Base-by-base conservation (phyloP, 2,797 vertebrate genomes). In the Argyrosomus regius region DNA sequence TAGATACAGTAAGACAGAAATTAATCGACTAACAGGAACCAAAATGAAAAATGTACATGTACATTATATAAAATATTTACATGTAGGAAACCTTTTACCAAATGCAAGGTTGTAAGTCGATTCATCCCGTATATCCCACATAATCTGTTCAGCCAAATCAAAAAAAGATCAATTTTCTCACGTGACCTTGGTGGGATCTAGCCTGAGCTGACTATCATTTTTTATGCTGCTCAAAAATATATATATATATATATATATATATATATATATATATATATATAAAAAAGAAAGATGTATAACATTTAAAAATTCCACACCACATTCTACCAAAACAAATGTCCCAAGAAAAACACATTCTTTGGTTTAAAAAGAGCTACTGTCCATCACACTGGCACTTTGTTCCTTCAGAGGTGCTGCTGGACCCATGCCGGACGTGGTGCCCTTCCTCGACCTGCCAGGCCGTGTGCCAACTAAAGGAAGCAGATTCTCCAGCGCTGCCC, bases 351-450 rank as follows among this genome's bases (percentile, higher is more conserved):
- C 0, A 45, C 0, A 18, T 62, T 2, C 18, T 57, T 12, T 52
- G 56, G n/a, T 26, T 39, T 52, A 20, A 26, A 28, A 3, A 72
- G 20, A 68, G 48, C 17, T 14, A 0, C 45, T 39, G 14, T 13
- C 43, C 52, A 16, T 83, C 57, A 81, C 26, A 0, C 49, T 22
- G 70, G 20, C 16, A 1, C 46, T 77, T 49, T 78, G 70, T 81
- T 54, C 43, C 12, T 2, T 67, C 59, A 99, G 98, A 99, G 96
- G 97, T 99, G 79, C 96, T 99, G 86, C 90, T 99, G 94, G 98
- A 99, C 93, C 98, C 98, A 0, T 98, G 98, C 90, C 96, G 98
- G 92, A 99, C 98, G 0, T 99, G 98, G 98, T 99, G 98, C 94
- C 98, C 98, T 0, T 98, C 96, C 3, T 98, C 98, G 9, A 95